Evolutionary conservation across 2,797 vertebrate species (phyloP), one percentile per base, ranked within the genome.

Genomic region (Danio albolineatus): DNA sequence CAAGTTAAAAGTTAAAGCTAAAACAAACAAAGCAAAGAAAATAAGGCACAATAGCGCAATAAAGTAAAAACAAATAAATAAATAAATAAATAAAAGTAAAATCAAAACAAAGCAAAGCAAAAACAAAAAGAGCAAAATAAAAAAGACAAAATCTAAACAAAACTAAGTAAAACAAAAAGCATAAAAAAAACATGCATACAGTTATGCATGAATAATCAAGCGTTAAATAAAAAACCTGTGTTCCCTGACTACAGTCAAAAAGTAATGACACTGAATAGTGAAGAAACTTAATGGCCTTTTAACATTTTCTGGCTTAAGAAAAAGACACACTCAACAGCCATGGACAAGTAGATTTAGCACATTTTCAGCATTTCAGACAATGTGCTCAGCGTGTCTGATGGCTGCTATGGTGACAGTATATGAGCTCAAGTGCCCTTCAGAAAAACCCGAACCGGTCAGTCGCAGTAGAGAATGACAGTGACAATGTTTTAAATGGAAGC

Each of bases 331-430:
- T 73, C 44, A 60, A 44, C 53, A 21, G 5, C 39, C 14, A 4
- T 46, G 41, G 48, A 41, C 61, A 80, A 49, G n/a, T 59, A 39
- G 28, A 64, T 65, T 73, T 65, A 57, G 12, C 56, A 16, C 44
- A 67, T 69, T 62, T 76, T 73, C 41, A 46, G 70, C 38, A 6
- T 62, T 76, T 72, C 43, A 48, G 36, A 77, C 51, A 21, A 62
- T 51, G 56, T 38, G 13, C n/a, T 28, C 51, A 65, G 76, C 60
- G 8, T 61, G 49, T 64, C 78, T 38, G 53, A 73, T 48, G 66
- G 76, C 56, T 79, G 70, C 81, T 75, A 78, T 78, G 64, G 64
- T 73, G 60, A 75, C 62, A 10, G 71, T 51, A 64, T 51, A 64
- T 62, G 46, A 75, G 71, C 73, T 69, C 71, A 43, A 57, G 56